Percentiles rank a stretch among this genome's conserved stretches.
Conservation (phyloP, 2,888 invertebrate genomes). For the Scaptomyza cyrtandrae region DNA sequence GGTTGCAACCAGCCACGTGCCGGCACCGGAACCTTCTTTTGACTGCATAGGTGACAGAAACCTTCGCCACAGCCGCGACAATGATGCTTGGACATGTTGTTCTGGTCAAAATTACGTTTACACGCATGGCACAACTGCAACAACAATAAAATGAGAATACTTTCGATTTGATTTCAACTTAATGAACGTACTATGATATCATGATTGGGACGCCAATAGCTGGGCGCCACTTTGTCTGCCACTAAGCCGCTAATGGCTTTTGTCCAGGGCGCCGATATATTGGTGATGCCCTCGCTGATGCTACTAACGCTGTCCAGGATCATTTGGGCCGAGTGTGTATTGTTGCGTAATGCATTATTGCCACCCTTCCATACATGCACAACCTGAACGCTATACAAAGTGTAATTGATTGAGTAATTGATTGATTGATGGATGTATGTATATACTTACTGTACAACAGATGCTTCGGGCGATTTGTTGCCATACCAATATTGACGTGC, state of each 20-base stretch:
- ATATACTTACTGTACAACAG: slow-evolving; percentile 85
- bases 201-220: slow-evolving; percentile 92
- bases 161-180: too few species aligned
- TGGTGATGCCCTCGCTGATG: slow-evolving; percentile 87
- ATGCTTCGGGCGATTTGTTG: slow-evolving; percentile 89
- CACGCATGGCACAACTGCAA: slow-evolving; percentile 88
- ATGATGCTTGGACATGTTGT: slow-evolving; percentile 88
- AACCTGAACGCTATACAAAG: slow-evolving; percentile 86
- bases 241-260: slow-evolving; percentile 88
- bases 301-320: slow-evolving; percentile 88
- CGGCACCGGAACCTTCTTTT: slow-evolving; percentile 88
- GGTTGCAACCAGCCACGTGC: slow-evolving; percentile 89
- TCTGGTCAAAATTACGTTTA: slow-evolving; percentile 86
- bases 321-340: slow-evolving; percentile 86
- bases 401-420: neutral
- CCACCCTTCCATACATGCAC: slow-evolving; percentile 89
- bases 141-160: too few species aligned
- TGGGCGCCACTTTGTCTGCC: slow-evolving; percentile 90
- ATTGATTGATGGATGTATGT: neutral
- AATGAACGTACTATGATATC: slow-evolving; percentile 88
- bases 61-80: slow-evolving; percentile 92
- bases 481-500: slow-evolving; percentile 93
- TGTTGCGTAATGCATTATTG: slow-evolving; percentile 85
- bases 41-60: slow-evolving; percentile 90
- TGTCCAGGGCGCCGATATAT: slow-evolving; percentile 89